A percentile compares a stretch with the other conserved stretches of the same genome.
Conservation (phyloP, 1,140 invertebrate genomes). For the Venustaconcha ellipsiformis region DNA sequence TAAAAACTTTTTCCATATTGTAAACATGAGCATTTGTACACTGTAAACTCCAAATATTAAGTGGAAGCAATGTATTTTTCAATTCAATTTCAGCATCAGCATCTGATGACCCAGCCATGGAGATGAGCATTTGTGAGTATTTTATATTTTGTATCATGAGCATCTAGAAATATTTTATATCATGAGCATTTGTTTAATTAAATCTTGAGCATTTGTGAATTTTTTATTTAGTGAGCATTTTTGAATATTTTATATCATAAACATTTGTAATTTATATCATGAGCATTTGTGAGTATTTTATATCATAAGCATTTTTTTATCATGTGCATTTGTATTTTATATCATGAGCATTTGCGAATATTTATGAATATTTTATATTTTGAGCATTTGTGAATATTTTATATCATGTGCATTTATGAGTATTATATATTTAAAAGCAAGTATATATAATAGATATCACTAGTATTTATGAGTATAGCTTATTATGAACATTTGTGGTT, state of each 20-base stretch:
- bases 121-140: constrained; percentile 74
- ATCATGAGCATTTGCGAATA: background rate
- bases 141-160: background rate
- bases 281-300: too few species aligned
- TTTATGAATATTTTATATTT: background rate
- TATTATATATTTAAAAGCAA: background rate
- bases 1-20: too few species aligned
- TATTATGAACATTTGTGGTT: too few species aligned
- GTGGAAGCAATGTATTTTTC: too few species aligned
- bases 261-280: background rate
- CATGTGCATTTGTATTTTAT: background rate
- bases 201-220: constrained; percentile 69
- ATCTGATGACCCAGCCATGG: constrained; percentile 86
- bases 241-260: background rate
- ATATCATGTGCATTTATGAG: background rate
- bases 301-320: too few species aligned
- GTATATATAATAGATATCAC: background rate
- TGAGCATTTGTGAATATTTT: background rate
- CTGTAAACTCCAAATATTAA: too few species aligned
- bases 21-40: too few species aligned
- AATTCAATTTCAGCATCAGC: background rate
- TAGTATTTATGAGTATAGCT: too few species aligned
- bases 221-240: background rate
- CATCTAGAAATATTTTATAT: background rate
- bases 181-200: background rate